phyloP scores from a whole-genome alignment of 2,888 invertebrate species.

The Cataglyphis rosenhaueri region DNA sequence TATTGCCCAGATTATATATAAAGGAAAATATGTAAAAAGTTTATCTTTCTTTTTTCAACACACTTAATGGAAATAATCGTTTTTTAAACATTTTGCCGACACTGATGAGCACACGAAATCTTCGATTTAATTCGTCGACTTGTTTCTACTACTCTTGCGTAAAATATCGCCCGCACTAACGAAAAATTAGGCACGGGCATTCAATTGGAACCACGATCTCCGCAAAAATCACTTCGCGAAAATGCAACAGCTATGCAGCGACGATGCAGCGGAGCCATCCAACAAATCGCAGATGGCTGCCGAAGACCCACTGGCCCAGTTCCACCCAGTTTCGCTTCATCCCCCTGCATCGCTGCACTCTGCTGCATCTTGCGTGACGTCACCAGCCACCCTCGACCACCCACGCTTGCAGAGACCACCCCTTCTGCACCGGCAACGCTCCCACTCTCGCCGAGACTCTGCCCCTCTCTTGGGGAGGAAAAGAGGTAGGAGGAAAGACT shows the following conservation, averaged over 20 bases:
- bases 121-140: neutral
- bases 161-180: conserved; percentile 15
- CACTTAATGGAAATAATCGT: neutral
- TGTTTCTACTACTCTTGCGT: conserved; percentile 5
- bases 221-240: conserved; percentile 47
- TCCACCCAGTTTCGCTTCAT: conserved; percentile 79
- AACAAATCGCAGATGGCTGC: conserved; percentile 82
- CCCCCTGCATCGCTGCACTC: conserved; percentile 79
- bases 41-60: conserved; percentile 13
- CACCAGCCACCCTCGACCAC: conserved; percentile 75
- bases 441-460: conserved; percentile 62
- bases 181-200: neutral
- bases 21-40: neutral
- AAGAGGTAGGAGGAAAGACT: conserved; percentile 43
- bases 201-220: conserved; percentile 7
- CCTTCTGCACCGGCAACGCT: conserved; percentile 70
- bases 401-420: conserved; percentile 74
- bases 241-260: conserved; percentile 34
- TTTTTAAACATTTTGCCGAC: neutral
- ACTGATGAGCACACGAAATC: neutral
- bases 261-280: conserved; percentile 53
- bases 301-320: conserved; percentile 85
- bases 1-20: neutral
- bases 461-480: conserved; percentile 29
- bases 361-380: conserved; percentile 83